These are phyloP conservation scores for Erynnis tages DNA, from an alignment of 2,888 invertebrate species.

Conservation along the genomic window DNA sequence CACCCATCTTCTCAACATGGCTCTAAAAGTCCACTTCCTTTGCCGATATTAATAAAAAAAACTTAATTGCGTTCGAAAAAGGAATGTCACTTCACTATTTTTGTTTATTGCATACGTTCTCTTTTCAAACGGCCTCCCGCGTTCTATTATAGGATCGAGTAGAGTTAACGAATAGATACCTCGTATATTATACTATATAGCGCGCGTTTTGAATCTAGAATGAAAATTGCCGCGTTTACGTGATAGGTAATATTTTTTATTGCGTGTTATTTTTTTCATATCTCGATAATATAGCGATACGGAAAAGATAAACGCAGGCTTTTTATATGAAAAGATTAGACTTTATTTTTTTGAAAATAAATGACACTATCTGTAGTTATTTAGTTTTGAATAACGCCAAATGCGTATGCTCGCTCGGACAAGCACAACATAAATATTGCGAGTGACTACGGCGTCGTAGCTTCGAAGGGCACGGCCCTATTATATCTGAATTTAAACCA, in stretches of 20 bases:
- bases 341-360: background rate
- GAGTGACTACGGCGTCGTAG: conserved; percentile 9
- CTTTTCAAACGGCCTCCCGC: background rate
- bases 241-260: background rate
- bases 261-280: no score
- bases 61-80: background rate
- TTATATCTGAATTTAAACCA: background rate
- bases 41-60: background rate
- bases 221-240: background rate
- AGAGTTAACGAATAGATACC: no score
- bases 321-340: background rate
- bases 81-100: conserved; percentile 10
- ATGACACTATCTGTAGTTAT: background rate
- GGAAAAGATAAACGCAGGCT: no score
- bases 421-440: conserved; percentile 19
- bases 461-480: conserved; percentile 3
- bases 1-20: background rate
- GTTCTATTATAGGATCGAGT: background rate
- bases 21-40: background rate
- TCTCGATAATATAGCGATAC: no score
- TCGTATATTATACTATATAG: no score
- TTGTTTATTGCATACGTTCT: background rate
- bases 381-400: background rate
- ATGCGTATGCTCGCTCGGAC: conserved; percentile 20
- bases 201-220: no score